Evolutionary conservation across 2,888 invertebrate genomes (phyloP).

Genomic region (Slavum lentiscoides): DNA sequence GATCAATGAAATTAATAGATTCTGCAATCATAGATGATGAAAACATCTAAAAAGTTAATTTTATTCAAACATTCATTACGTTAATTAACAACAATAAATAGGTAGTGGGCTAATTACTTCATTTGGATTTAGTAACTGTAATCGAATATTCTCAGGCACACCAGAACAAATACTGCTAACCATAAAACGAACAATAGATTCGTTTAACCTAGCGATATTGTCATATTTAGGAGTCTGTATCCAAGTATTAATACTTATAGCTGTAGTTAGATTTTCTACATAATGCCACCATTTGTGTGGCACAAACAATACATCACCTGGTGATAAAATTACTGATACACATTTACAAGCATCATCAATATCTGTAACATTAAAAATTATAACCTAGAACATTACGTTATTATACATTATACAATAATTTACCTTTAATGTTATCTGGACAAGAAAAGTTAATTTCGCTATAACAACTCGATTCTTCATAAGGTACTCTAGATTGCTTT

Average conservation of each 20-base stretch:
- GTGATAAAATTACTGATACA: constrained; percentile 69
- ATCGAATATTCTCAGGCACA: constrained; percentile 62
- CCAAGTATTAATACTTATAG: constrained; percentile 73
- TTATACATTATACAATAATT: background rate
- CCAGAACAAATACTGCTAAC: constrained; percentile 67
- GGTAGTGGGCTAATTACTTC: constrained; percentile 61
- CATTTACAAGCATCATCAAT: constrained; percentile 42
- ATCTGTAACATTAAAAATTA: constrained; percentile 33
- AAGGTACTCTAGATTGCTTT: constrained; percentile 83
- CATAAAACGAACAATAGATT: constrained; percentile 71
- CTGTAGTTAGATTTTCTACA: constrained; percentile 71
- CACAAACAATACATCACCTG: constrained; percentile 86
- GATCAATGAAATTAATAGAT: constrained; percentile 21
- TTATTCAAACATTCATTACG: background rate
- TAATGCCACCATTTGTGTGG: constrained; percentile 98
- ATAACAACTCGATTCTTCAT: constrained; percentile 94
- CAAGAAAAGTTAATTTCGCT: constrained; percentile 78
- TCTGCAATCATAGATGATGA: constrained; percentile 22
- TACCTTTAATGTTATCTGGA: constrained; percentile 53
- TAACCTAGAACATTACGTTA: background rate
- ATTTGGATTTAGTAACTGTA: constrained; percentile 70
- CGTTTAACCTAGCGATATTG: constrained; percentile 65
- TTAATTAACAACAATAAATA: background rate
- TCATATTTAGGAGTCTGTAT: constrained; percentile 66
- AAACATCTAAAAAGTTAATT: constrained; percentile 19